phyloP scores from a whole-genome alignment of 2,888 invertebrate species.

The Sympetrum striolatum region DNA sequence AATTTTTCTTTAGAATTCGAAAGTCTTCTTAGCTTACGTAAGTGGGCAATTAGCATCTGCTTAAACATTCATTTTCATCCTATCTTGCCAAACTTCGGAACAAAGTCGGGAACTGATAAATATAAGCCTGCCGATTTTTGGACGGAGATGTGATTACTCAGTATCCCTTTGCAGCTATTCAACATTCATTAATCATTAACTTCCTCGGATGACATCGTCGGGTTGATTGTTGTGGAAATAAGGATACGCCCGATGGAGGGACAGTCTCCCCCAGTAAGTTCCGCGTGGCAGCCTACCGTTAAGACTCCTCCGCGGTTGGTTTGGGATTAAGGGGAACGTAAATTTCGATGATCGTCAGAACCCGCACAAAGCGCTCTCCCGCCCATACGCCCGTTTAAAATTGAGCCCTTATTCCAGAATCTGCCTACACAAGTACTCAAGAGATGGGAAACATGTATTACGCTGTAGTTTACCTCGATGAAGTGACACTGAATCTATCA shows the following conservation, averaged over 20 bases:
- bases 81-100: neutral
- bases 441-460: too few species aligned
- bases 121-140: neutral
- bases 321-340: neutral
- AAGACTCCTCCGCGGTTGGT: neutral
- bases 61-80: neutral
- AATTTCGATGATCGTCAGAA: neutral
- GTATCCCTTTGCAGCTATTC: neutral
- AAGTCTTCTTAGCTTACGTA: too few species aligned
- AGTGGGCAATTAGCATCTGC: too few species aligned
- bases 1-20: too few species aligned
- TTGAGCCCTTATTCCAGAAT: too few species aligned
- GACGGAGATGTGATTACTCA: neutral
- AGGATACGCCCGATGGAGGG: neutral
- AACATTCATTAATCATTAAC: slow-evolving; percentile 11
- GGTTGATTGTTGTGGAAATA: slow-evolving; percentile 31
- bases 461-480: too few species aligned
- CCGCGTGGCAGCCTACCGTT: neutral
- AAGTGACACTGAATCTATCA: too few species aligned
- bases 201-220: neutral
- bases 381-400: too few species aligned
- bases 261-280: neutral
- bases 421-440: too few species aligned
- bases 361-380: too few species aligned
- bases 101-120: neutral